Conservation (phyloP, 2,888 invertebrate genomes). For the Clitarchus hookeri region DNA sequence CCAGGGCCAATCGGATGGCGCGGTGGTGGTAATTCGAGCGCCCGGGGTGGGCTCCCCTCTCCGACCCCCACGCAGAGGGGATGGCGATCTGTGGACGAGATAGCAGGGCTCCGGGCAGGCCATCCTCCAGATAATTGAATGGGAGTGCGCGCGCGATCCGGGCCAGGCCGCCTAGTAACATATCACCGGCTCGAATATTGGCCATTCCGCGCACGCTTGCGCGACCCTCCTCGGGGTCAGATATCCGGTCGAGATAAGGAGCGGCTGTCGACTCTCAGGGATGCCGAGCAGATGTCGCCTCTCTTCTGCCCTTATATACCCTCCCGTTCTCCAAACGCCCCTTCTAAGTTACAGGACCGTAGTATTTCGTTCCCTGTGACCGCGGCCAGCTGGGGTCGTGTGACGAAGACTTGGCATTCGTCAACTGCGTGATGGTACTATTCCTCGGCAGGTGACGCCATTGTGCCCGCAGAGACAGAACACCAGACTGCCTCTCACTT, state of each 20-base stretch:
- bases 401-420: neutral
- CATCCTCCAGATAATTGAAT: neutral
- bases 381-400: neutral
- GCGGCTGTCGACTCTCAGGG: neutral
- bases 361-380: neutral
- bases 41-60: neutral
- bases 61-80: neutral
- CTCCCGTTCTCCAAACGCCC: neutral
- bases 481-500: too few relatives aligned
- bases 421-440: too few relatives aligned
- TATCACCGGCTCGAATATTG: neutral
- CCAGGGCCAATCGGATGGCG: neutral
- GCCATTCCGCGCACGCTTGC: constrained; percentile 23
- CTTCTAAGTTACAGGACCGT: neutral
- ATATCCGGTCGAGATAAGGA: neutral
- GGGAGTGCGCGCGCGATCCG: neutral
- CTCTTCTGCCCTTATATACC: neutral
- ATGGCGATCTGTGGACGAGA: neutral
- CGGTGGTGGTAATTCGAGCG: neutral
- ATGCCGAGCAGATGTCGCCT: neutral
- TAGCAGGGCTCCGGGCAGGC: neutral
- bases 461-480: too few relatives aligned
- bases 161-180: neutral
- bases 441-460: too few relatives aligned
- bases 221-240: neutral